These are phyloP conservation scores for Hylyphantes graminicola DNA, from an alignment of 1,140 invertebrate genomes.

Conservation along the genomic window DNA sequence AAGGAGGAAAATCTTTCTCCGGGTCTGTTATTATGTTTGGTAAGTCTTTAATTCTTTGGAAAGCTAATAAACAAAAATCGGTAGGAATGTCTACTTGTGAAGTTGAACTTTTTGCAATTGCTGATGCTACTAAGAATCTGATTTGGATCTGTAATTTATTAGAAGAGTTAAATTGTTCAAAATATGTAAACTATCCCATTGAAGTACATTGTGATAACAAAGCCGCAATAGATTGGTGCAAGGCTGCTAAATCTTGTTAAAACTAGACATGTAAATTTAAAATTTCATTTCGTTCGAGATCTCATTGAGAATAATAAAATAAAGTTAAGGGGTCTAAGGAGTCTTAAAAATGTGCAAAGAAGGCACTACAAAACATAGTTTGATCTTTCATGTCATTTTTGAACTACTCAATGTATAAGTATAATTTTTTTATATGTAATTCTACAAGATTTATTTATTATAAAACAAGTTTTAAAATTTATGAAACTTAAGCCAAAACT, in stretches of 20 bases:
- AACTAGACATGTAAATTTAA: not conserved
- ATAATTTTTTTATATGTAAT: too few relatives aligned
- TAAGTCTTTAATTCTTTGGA: not conserved
- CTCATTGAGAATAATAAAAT: not conserved
- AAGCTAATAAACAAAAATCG: conserved; percentile 2
- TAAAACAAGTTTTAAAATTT: too few relatives aligned
- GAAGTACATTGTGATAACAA: not conserved
- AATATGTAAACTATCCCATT: not conserved
- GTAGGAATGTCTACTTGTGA: not conserved
- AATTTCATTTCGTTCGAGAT: conserved; percentile 24
- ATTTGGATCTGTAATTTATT: not conserved
- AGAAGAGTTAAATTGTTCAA: not conserved
- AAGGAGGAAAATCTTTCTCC: not conserved
- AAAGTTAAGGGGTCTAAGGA: too few relatives aligned
- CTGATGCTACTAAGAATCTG: not conserved
- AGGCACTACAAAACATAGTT: too few relatives aligned
- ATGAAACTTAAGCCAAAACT: too few relatives aligned
- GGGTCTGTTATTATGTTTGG: not conserved
- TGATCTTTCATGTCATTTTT: too few relatives aligned
- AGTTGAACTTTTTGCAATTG: not conserved
- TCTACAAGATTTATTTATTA: too few relatives aligned
- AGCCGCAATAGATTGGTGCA: not conserved
- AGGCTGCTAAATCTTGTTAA: not conserved
- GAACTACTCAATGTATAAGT: too few relatives aligned
- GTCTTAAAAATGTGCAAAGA: too few relatives aligned